phyloP scores from a whole-genome alignment of 2,888 invertebrate genomes.

The Lapara coniferarum region DNA sequence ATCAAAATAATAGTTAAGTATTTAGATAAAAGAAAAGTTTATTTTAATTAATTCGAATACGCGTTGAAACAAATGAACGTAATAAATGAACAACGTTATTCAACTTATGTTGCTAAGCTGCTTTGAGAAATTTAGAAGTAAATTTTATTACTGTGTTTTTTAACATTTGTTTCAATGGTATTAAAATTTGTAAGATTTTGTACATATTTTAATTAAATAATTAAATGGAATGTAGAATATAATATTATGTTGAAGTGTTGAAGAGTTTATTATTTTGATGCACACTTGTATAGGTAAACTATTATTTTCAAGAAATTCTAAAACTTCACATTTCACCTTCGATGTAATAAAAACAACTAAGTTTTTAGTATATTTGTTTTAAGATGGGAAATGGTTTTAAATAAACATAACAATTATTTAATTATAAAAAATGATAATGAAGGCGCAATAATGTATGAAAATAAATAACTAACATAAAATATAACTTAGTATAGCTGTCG shows the following conservation, averaged over 20 bases:
- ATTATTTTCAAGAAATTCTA: background rate
- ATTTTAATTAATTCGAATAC: background rate
- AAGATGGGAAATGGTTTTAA: background rate
- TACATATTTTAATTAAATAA: background rate
- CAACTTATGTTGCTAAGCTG: no score
- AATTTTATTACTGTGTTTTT: no score
- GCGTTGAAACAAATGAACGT: conserved; percentile 2
- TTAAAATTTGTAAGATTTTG: background rate
- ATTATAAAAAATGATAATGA: background rate
- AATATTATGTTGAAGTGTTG: background rate
- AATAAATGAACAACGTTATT: no score
- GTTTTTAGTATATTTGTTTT: background rate
- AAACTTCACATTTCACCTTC: background rate
- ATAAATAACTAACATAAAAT: background rate
- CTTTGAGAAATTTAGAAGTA: no score
- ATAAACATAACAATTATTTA: background rate
- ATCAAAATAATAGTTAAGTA: background rate
- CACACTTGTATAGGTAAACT: background rate
- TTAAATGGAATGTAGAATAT: no score
- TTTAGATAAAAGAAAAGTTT: no score
- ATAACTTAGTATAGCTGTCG: background rate
- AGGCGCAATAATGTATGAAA: conserved; percentile 2
- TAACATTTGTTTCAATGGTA: conserved; percentile 3
- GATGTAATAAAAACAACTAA: background rate
- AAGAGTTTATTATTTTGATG: background rate